phyloP scores from a whole-genome alignment of 2,797 vertebrate genomes.

The Tangara arthus region DNA sequence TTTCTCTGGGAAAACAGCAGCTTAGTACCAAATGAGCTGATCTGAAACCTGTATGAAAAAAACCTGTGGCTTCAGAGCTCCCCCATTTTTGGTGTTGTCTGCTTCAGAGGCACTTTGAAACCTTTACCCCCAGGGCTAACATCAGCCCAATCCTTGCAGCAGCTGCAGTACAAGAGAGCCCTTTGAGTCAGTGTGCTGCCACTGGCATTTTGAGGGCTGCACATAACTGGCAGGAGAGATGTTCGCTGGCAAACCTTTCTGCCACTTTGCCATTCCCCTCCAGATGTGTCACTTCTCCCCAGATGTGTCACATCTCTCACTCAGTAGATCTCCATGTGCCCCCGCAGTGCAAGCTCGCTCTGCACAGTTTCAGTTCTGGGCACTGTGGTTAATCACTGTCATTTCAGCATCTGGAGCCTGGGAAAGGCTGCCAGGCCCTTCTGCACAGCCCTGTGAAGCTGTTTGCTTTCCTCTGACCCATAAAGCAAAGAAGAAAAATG shows the following conservation, averaged over 20 bases:
- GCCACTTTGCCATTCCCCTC: background rate
- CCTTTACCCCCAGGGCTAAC: background rate
- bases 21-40: background rate
- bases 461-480: background rate
- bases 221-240: background rate
- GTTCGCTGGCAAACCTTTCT: background rate
- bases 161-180: accelerated
- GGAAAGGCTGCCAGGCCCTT: background rate
- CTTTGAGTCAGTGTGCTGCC: background rate
- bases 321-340: background rate
- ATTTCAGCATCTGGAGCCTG: background rate
- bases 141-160: background rate
- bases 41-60: background rate
- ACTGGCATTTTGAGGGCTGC: background rate
- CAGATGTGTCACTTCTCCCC: background rate
- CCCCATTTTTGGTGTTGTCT: accelerated
- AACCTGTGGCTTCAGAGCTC: background rate
- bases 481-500: slow-evolving; percentile 2
- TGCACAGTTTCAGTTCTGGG: background rate
- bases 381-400: background rate
- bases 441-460: background rate
- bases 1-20: background rate
- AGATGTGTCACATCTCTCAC: background rate
- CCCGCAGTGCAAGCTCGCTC: accelerated
- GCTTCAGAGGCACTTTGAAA: background rate